These are phyloP conservation scores for Sylvilagus floridanus DNA, from an alignment of 2,797 vertebrate species.

Conservation along the genomic window DNA sequence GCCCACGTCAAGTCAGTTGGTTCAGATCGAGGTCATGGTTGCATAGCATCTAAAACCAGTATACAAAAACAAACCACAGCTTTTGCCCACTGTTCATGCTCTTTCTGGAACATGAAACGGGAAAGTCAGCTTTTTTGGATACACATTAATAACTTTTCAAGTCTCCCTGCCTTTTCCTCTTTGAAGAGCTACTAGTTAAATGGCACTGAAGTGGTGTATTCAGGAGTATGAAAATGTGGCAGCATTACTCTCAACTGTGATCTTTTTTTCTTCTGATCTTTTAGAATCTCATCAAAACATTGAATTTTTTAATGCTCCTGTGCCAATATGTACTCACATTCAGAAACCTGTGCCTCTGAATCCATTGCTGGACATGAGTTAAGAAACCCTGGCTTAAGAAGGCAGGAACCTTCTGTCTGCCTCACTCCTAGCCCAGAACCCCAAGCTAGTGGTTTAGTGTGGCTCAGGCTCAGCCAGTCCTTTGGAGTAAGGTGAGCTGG, in stretches of 20 bases:
- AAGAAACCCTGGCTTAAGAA: neutral
- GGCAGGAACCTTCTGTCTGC: neutral
- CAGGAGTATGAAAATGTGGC: neutral
- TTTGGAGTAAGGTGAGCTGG: rapidly evolving
- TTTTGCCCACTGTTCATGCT: neutral
- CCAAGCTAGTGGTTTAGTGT: neutral
- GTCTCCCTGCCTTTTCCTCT: neutral
- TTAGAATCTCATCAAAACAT: neutral
- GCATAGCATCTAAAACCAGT: neutral
- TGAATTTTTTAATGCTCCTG: neutral
- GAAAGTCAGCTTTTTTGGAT: neutral
- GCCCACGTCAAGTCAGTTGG: neutral
- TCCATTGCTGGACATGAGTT: neutral
- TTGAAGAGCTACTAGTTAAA: neutral
- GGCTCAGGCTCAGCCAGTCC: neutral
- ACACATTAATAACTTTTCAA: neutral
- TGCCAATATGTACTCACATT: neutral
- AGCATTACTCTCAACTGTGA: neutral
- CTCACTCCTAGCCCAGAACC: neutral
- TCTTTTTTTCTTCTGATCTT: slow-evolving; percentile 10
- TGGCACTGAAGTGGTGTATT: neutral
- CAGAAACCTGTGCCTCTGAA: neutral
- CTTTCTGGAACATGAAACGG: neutral
- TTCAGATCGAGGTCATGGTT: neutral
- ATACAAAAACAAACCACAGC: neutral